Percentiles rank a stretch among this genome's conserved stretches.
These are phyloP conservation scores for Cheirogaleus major DNA, from an alignment of 2,797 vertebrate species.

Conservation along the genomic window DNA sequence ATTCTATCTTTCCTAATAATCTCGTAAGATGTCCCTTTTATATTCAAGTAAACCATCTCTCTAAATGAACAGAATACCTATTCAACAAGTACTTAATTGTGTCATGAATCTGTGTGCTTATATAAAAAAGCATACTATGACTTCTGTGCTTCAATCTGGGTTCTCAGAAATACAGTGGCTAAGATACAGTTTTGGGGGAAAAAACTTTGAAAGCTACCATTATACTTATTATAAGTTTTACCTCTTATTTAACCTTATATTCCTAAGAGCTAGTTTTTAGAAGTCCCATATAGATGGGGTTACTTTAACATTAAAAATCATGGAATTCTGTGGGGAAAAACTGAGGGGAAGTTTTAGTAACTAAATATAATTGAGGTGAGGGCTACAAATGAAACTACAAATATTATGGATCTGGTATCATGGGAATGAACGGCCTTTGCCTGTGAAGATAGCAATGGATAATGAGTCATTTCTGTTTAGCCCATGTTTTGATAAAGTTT, in stretches of 20 bases:
- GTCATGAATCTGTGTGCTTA: neutral
- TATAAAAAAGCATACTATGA: neutral
- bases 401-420: neutral
- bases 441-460: neutral
- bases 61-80: neutral
- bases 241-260: neutral
- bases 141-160: constrained; percentile 17
- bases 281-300: neutral
- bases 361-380: neutral
- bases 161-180: neutral
- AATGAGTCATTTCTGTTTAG: neutral
- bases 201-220: neutral
- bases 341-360: neutral
- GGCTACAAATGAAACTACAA: neutral
- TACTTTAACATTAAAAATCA: neutral
- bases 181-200: neutral
- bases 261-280: neutral
- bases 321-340: constrained; percentile 25
- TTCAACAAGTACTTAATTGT: neutral
- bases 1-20: neutral
- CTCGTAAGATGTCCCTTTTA: neutral
- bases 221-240: neutral
- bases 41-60: neutral
- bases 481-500: constrained; percentile 19
- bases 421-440: neutral